phyloP scores from a whole-genome alignment of 2,888 invertebrate genomes.

The Hetaerina titia region DNA sequence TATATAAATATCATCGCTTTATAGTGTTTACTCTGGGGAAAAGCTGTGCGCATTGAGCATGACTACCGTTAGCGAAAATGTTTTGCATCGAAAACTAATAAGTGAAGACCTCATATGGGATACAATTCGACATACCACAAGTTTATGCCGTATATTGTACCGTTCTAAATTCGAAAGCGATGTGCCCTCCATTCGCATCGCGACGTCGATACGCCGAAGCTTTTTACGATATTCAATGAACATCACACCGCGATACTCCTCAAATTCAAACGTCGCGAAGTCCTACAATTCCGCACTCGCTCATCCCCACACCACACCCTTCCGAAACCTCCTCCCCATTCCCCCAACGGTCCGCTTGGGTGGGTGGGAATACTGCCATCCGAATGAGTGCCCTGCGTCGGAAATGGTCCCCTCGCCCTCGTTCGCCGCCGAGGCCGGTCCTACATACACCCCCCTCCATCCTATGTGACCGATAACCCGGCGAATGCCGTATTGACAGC shows the following conservation, averaged over 20 bases:
- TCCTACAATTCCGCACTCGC: neutral
- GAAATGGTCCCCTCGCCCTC: neutral
- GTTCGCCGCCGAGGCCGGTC: neutral
- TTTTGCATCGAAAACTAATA: too few relatives aligned
- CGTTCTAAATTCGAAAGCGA: too few relatives aligned
- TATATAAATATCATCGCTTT: too few relatives aligned
- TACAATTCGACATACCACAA: too few relatives aligned
- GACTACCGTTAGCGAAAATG: too few relatives aligned
- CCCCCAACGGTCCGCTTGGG: neutral
- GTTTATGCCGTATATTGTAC: too few relatives aligned
- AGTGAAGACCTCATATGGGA: too few relatives aligned
- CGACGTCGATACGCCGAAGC: neutral
- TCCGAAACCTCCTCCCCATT: neutral
- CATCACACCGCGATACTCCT: neutral
- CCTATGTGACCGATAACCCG: slow-evolving; percentile 53
- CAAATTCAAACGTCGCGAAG: neutral
- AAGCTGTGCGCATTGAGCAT: too few relatives aligned
- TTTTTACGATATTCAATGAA: neutral
- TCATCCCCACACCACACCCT: neutral
- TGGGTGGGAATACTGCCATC: neutral
- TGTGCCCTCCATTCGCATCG: neutral
- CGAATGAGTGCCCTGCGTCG: slow-evolving; percentile 44
- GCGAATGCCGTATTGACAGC: slow-evolving; percentile 44
- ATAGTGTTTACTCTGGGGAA: too few relatives aligned
- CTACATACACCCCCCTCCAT: neutral